Percentiles rank a stretch among this genome's conserved stretches.
Evolutionary conservation across 2,888 invertebrate species (phyloP).

Genomic region (Amphipyra berbera): DNA sequence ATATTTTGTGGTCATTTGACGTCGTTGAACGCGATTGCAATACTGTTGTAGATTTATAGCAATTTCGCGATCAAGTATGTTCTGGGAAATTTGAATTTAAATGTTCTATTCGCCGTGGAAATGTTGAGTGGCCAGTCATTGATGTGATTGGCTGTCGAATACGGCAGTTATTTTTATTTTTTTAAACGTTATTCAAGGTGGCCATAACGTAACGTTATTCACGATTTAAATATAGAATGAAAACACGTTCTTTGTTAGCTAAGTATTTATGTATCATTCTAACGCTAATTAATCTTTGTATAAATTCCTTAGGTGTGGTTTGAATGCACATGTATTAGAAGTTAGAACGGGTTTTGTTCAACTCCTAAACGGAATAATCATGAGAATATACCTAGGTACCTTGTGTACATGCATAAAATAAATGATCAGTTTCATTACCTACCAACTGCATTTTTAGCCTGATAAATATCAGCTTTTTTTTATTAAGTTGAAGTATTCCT

Average conservation of each 20-base stretch:
- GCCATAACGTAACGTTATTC: neutral
- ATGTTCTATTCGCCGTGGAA: slow-evolving; percentile 27
- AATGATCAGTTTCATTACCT: slow-evolving; percentile 9
- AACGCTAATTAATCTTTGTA: slow-evolving; percentile 26
- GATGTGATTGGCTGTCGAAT: slow-evolving; percentile 6
- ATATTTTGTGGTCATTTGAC: slow-evolving; percentile 77
- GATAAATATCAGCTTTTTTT: neutral
- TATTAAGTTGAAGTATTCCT: too few species aligned
- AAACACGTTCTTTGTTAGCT: neutral
- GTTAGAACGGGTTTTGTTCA: slow-evolving; percentile 22
- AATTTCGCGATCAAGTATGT: slow-evolving; percentile 51
- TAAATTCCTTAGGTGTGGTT: slow-evolving; percentile 41
- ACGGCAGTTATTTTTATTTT: neutral
- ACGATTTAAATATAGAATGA: neutral
- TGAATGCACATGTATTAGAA: slow-evolving; percentile 27
- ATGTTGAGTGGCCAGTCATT: slow-evolving; percentile 21
- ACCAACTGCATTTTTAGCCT: neutral
- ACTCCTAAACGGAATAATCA: slow-evolving; percentile 29
- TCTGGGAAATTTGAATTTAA: slow-evolving; percentile 40
- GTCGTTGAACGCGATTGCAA: slow-evolving; percentile 58
- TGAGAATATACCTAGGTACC: slow-evolving; percentile 22
- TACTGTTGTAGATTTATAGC: slow-evolving; percentile 62
- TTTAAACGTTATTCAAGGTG: neutral
- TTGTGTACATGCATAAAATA: slow-evolving; percentile 21
- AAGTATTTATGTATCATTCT: neutral